Conservation (phyloP, 2,888 invertebrate genomes). For the Chymomyza procnemis region DNA sequence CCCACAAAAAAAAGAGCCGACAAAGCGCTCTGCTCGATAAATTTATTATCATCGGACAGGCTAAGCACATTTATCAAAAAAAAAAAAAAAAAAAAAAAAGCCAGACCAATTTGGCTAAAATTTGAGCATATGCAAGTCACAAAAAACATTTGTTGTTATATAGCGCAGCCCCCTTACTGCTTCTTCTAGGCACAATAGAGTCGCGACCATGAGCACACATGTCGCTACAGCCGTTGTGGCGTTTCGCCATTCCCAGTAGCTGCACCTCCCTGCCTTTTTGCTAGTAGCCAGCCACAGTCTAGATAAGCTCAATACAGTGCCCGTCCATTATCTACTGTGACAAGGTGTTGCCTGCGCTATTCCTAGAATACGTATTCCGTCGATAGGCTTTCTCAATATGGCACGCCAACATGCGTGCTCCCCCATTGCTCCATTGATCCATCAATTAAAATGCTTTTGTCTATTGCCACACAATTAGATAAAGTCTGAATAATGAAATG, state of each 20-base stretch:
- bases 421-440: slow-evolving; percentile 46
- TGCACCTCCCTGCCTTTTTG: not conserved
- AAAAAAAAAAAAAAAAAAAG: not conserved
- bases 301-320: slow-evolving; percentile 42
- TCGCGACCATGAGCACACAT: slow-evolving; percentile 58
- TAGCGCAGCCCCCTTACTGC: not conserved
- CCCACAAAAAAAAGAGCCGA: too few relatives aligned
- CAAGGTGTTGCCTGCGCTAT: slow-evolving; percentile 19
- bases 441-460: slow-evolving; percentile 57
- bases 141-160: not conserved
- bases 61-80: not conserved
- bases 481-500: not conserved
- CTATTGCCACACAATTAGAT: slow-evolving; percentile 31
- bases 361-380: slow-evolving; percentile 11
- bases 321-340: not conserved
- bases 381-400: slow-evolving; percentile 27
- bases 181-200: too few relatives aligned
- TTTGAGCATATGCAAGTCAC: slow-evolving; percentile 27
- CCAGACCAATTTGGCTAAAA: not conserved
- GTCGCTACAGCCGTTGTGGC: slow-evolving; percentile 20
- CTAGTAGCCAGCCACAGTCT: not conserved
- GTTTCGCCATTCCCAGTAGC: not conserved
- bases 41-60: slow-evolving; percentile 4
- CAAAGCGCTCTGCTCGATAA: not conserved
- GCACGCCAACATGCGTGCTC: slow-evolving; percentile 20